These are phyloP conservation scores for Lingula anatina DNA, from an alignment of 2,888 invertebrate genomes.

Conservation along the genomic window DNA sequence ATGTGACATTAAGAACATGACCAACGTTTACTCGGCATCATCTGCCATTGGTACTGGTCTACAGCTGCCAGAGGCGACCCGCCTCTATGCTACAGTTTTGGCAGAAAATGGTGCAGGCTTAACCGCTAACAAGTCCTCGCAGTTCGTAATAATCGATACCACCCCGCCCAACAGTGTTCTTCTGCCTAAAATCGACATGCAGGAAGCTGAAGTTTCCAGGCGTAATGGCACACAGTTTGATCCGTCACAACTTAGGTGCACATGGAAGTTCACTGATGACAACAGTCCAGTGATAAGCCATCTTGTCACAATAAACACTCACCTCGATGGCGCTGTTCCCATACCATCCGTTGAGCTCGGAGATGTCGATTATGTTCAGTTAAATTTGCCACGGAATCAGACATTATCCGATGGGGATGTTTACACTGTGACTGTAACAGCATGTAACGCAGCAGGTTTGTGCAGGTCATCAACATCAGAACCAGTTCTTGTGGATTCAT, in stretches of 20 bases:
- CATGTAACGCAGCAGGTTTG: constrained; percentile 3
- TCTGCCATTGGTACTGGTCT: no score
- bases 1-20: no score
- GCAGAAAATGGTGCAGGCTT: no score
- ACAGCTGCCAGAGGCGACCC: no score
- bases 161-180: no score
- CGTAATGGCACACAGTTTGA: background rate
- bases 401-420: background rate
- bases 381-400: background rate
- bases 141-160: no score
- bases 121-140: no score
- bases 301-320: background rate
- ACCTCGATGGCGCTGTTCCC: background rate
- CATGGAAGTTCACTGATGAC: background rate
- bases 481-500: constrained; percentile 4
- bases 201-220: background rate
- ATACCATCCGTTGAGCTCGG: background rate
- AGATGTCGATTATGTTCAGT: background rate
- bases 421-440: background rate
- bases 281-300: background rate
- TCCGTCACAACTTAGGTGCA: background rate
- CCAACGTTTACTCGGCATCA: no score
- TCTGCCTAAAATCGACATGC: no score
- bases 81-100: no score
- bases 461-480: constrained; percentile 3